Evolutionary conservation across 2,797 vertebrate genomes (phyloP), one percentile per base, ranked within the genome.

Genomic region (Rousettus madagascariensis): DNA sequence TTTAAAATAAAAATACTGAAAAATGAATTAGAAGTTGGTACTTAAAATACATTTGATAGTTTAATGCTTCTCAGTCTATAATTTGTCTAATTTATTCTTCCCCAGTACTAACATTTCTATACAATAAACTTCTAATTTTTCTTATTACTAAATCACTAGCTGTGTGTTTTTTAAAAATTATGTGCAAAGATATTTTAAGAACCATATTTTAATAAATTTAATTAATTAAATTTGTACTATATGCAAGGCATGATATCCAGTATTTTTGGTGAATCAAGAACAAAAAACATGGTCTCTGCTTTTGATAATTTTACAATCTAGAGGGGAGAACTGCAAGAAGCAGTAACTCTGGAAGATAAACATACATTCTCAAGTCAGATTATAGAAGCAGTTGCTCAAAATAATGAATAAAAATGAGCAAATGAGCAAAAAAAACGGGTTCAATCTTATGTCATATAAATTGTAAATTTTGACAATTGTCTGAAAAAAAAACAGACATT

Each of bases 1-100:
- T 86, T 93, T 86, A 79, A 95, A 95, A 91, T 43, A 3, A 72
- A 80, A 91, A 30, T 41, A 53, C 11, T 55, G 19, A 91, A 89
- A 88, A 57, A 57, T 33, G 55, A 55, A 13, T 38, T 68, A 2
- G 20, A 79, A 1, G 75, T 83, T 61, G 26, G 5, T 17, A 12
- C 79, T 85, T 78, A 72, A 28, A 83, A 55, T 53, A 30, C 13
- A 78, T 78, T 82, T 84, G 5, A 43, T 51, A 36, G 16, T 59
- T 59, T 65, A 93, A 41, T 83, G 1, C 9, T 7, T 86, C 28
- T 19, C 49, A 33, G 74, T 89, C 11, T 4, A 38, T 16, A 72
- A 22, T 66, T 71, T 61, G 46, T 46, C 9, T 74, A 33, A 65
- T 68, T 65, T 22, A 74, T 83, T 57, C 33, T 86, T 65, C 8